Base-by-base conservation (phyloP, 23 tunicate genomes). In the Clavelina lepadiformis region DNA sequence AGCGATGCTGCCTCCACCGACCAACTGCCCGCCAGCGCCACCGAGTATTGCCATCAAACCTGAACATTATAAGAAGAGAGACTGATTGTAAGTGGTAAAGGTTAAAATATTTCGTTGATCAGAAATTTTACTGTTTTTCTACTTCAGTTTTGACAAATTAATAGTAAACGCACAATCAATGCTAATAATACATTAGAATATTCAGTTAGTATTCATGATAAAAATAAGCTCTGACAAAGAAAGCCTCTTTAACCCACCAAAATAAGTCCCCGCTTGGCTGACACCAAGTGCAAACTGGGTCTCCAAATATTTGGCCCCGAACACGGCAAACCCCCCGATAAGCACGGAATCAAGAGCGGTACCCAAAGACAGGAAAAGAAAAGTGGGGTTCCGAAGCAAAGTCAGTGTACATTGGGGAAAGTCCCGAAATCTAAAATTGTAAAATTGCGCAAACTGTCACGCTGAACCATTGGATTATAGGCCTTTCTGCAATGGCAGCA, bases 281-380 rank as follows among this genome's bases (percentile, higher is more conserved):
- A 86, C 77, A 36, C 68, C 63, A 22, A 87, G n/a, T 23, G 78
- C 82, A 51, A 68, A 87, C 33, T 69, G 65, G 5, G 80, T 63
- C 31, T 87, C 96, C 33, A 87, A 38, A 61, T 73, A 87, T 64
- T 89, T 89, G 1, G 97, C 59, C 0, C 97, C 97, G 56, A 89
- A 89, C 23, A 82, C 77, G 4, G 89, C 80, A 47, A 89, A 46
- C 2, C 85, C 97, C 3, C 38, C 29, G n/a, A 88, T 62, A 0
- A 88, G 72, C 2, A 83, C 33, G 2, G 81, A 66, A 56, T 88
- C 96, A 23, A 80, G 49, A n/a, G 77, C 81, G 33, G 61, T 56
- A 21, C 68, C 87, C n/a, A 88, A 25, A 13, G 86, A 74, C 23
- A 71, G 37, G 19, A 68, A 61, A 33, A 89, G 44, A 44, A 50